These are phyloP conservation scores for Leptopilina drosophilae DNA, from an alignment of 2,888 invertebrate genomes.

Conservation along the genomic window DNA sequence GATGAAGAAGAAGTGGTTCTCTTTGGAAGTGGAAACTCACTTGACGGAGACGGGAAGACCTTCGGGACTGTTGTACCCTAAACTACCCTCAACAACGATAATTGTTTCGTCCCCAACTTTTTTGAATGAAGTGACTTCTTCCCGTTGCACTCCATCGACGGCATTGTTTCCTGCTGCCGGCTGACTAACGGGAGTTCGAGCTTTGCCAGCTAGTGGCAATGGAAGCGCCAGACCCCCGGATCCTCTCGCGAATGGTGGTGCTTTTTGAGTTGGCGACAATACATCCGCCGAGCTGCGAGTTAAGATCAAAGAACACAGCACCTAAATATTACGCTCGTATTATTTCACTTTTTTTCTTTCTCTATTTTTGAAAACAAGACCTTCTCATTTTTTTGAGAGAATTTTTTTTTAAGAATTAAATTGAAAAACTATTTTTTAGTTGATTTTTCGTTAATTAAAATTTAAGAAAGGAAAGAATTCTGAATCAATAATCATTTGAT, in stretches of 20 bases:
- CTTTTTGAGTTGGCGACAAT: conserved; percentile 67
- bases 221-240: conserved; percentile 69
- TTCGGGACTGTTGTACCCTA: conserved; percentile 72
- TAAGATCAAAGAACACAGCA: conserved; percentile 36
- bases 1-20: not conserved
- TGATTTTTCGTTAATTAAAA: too few species aligned
- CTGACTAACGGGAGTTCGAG: conserved; percentile 29
- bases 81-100: conserved; percentile 68
- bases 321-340: conserved; percentile 25
- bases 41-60: conserved; percentile 72
- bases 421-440: too few species aligned
- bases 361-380: too few species aligned
- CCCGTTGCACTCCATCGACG: conserved; percentile 65
- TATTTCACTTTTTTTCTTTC: not conserved
- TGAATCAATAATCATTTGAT: too few species aligned
- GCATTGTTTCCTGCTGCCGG: conserved; percentile 41
- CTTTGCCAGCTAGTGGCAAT: conserved; percentile 59
- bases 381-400: too few species aligned
- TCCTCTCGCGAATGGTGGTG: conserved; percentile 69
- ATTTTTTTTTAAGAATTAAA: too few species aligned
- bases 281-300: conserved; percentile 61
- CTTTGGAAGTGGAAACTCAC: conserved; percentile 59
- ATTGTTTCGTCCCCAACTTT: conserved; percentile 69
- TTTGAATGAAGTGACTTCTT: conserved; percentile 68
- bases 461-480: too few species aligned